Conservation (phyloP, 2,797 vertebrate genomes). For the Melanogrammus aeglefinus region DNA sequence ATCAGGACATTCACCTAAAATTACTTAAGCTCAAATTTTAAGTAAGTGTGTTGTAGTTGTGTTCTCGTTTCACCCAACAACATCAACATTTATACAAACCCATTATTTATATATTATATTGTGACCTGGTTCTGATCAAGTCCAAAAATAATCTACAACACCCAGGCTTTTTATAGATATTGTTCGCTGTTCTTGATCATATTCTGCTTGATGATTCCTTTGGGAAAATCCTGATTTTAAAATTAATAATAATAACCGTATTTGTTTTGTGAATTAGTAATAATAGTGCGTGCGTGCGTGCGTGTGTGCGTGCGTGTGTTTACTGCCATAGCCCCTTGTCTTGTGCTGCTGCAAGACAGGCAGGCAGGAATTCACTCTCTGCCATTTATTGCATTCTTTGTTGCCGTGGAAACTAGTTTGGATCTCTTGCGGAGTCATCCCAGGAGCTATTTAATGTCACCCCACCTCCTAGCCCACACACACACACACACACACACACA, state of each 20-base stretch:
- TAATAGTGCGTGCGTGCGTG: not conserved
- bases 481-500: conserved; percentile 14
- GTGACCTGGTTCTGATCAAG: not conserved
- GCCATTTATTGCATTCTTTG: conserved; percentile 66
- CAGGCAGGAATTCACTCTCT: conserved; percentile 49
- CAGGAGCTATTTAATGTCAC: conserved; percentile 34
- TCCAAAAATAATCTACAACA: conserved; percentile 43
- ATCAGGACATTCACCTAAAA: too few relatives aligned
- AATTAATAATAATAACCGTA: not conserved
- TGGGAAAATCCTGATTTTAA: not conserved
- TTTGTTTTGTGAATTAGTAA: not conserved
- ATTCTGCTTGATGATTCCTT: not conserved
- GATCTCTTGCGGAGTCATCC: conserved; percentile 23
- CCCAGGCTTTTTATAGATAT: conserved; percentile 22
- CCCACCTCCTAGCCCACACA: conserved; percentile 7
- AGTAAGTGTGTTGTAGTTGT: too few relatives aligned
- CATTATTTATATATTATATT: not conserved
- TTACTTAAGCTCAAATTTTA: too few relatives aligned
- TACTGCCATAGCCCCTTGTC: conserved; percentile 15
- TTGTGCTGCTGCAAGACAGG: conserved; percentile 29
- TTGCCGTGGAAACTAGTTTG: conserved; percentile 71
- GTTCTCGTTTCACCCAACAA: not conserved
- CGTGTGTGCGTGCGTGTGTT: conserved; percentile 4
- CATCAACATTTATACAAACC: not conserved
- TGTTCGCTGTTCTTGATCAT: not conserved